Evolutionary conservation across 1,140 invertebrate genomes (phyloP).

Genomic region (Pteromalus puparum): DNA sequence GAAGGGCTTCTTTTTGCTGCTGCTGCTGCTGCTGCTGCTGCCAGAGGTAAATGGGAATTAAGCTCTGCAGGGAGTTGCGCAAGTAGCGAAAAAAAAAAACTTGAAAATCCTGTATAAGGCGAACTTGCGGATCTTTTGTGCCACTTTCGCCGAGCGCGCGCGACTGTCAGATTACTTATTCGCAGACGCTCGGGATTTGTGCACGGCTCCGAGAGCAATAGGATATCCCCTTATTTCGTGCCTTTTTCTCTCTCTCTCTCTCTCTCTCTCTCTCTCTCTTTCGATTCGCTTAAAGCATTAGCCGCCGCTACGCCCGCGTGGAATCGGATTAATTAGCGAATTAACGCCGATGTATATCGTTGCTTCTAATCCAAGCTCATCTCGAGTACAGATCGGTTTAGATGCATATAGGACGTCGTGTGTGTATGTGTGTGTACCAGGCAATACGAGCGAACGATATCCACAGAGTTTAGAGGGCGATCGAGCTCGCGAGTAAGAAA

Average conservation of each 20-base stretch:
- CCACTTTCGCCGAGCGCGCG: background rate
- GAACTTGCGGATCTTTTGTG: background rate
- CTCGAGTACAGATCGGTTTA: too few relatives aligned
- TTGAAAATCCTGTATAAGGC: background rate
- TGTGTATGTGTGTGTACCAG: too few relatives aligned
- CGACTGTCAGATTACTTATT: slow-evolving; percentile 6
- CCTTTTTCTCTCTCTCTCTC: background rate
- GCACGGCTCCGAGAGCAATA: background rate
- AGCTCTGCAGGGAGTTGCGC: slow-evolving; percentile 7
- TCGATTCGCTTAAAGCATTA: background rate
- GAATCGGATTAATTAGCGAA: too few relatives aligned
- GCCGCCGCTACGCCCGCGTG: too few relatives aligned
- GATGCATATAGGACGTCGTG: background rate
- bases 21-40: too few relatives aligned
- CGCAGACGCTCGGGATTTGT: background rate
- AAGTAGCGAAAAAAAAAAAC: slow-evolving; percentile 16
- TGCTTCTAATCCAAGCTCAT: too few relatives aligned
- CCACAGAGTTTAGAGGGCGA: background rate
- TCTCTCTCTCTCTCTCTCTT: background rate
- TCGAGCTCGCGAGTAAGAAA: background rate
- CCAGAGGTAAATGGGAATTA: slow-evolving; percentile 21
- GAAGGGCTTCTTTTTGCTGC: background rate
- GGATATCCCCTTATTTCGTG: background rate
- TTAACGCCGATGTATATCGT: too few relatives aligned
- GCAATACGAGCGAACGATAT: background rate